Percentiles rank a stretch among this genome's conserved stretches.
phyloP scores from a whole-genome alignment of 2,888 invertebrate genomes.

The Synanthedon myopaeformis region DNA sequence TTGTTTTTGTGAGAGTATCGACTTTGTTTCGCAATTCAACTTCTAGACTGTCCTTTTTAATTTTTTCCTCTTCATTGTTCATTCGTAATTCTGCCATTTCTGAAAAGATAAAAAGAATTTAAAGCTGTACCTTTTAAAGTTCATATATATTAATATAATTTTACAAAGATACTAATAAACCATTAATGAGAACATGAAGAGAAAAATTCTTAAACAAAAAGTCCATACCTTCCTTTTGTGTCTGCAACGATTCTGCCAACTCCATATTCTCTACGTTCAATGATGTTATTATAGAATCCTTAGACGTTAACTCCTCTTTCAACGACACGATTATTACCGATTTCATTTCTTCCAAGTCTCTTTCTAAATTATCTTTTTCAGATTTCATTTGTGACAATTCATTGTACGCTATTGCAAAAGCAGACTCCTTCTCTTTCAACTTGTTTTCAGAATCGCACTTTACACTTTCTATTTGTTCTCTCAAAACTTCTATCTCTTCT shows the following conservation, averaged over 20 bases:
- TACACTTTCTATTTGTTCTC: slow-evolving; percentile 4
- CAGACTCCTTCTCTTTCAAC: slow-evolving; percentile 1
- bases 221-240: slow-evolving; percentile 11
- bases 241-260: slow-evolving; percentile 12
- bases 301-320: background rate
- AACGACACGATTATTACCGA: background rate
- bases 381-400: slow-evolving; percentile 4
- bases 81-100: slow-evolving; percentile 20
- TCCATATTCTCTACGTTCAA: slow-evolving; percentile 14
- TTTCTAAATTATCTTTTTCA: slow-evolving; percentile 3
- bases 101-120: slow-evolving; percentile 11
- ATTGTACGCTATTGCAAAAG: slow-evolving; percentile 4
- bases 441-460: background rate
- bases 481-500: slow-evolving; percentile 9
- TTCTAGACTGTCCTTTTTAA: slow-evolving; percentile 12
- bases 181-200: too few species aligned
- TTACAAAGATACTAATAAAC: too few species aligned
- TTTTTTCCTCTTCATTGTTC: slow-evolving; percentile 17
- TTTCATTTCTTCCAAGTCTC: slow-evolving; percentile 1
- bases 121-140: background rate
- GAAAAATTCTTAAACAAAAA: background rate
- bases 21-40: slow-evolving; percentile 11
- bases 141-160: background rate
- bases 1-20: slow-evolving; percentile 12
- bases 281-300: background rate